phyloP scores from a whole-genome alignment of 2,113 vertebrate genomes.

The Cathartes aura region DNA sequence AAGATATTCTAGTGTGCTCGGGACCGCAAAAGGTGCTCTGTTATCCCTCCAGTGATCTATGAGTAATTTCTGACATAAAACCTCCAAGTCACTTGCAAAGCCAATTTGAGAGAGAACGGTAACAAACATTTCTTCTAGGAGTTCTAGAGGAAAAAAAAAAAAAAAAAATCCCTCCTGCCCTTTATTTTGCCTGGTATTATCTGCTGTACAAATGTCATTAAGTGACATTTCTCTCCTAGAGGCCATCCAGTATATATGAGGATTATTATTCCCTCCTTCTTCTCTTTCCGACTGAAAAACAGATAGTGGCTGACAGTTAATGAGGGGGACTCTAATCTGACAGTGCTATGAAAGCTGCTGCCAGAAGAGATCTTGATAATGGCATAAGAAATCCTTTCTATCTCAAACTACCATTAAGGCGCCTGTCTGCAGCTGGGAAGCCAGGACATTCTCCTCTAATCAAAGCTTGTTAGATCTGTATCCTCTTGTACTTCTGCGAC shows the following conservation, averaged over 20 bases:
- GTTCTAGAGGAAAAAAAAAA: background rate
- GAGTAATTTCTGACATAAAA: slow-evolving; percentile 47
- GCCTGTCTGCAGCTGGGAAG: background rate
- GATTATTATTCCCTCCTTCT: slow-evolving; percentile 31
- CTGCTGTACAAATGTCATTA: slow-evolving; percentile 61
- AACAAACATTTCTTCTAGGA: slow-evolving; percentile 30
- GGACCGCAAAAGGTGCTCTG: background rate
- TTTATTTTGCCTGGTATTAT: slow-evolving; percentile 44
- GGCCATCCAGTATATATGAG: background rate
- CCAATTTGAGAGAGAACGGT: background rate
- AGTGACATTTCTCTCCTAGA: slow-evolving; percentile 62
- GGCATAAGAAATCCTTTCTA: slow-evolving; percentile 37
- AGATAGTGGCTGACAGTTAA: slow-evolving; percentile 54
- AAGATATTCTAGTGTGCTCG: background rate
- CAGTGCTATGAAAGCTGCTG: slow-evolving; percentile 50
- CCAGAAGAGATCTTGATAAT: slow-evolving; percentile 38
- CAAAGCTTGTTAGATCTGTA: background rate
- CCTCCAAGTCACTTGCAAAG: slow-evolving; percentile 18
- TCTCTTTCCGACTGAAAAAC: background rate
- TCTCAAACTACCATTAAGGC: slow-evolving; percentile 12
- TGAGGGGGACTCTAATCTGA: slow-evolving; percentile 53
- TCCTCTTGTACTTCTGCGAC: background rate
- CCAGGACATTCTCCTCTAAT: background rate
- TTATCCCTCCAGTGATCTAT: background rate
- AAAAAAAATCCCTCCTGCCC: background rate